Percentiles rank a stretch among this genome's conserved stretches.
Conservation (phyloP, 2,888 invertebrate genomes). For the Ischnus inquisitorius region DNA sequence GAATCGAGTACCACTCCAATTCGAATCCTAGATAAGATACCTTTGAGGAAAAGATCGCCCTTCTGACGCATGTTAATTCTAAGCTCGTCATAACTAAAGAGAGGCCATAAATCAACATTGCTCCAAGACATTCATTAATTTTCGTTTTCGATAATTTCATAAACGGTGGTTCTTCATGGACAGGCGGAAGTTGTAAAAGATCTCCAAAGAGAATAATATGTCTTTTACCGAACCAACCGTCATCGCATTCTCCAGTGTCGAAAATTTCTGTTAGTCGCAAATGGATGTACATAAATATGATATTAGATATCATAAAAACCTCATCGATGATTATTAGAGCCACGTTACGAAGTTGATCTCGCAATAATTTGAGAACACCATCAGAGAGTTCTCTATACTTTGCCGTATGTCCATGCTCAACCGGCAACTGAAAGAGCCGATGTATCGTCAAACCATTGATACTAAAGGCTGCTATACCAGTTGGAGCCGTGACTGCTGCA, state of each 20-base stretch:
- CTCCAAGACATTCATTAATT: no score
- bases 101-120: no score
- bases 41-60: no score
- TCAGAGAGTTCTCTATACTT: constrained; percentile 76
- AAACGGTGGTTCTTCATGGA: constrained; percentile 75
- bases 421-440: constrained; percentile 77
- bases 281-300: constrained; percentile 67
- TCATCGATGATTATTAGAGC: constrained; percentile 77
- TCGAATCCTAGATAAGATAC: no score
- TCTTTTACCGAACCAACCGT: no score
- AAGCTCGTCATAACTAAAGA: no score
- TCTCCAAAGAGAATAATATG: constrained; percentile 79
- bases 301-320: constrained; percentile 75
- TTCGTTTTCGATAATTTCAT: no score
- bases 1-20: no score
- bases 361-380: constrained; percentile 68
- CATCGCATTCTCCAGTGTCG: constrained; percentile 72
- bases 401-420: constrained; percentile 74
- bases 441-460: constrained; percentile 79
- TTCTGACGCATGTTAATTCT: no score
- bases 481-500: constrained; percentile 76
- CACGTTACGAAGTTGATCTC: constrained; percentile 75
- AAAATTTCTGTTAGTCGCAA: constrained; percentile 76
- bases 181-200: constrained; percentile 79
- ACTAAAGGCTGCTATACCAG: constrained; percentile 79